Percentiles rank a stretch among this genome's conserved stretches.
Conservation (phyloP, 2,113 vertebrate genomes). For the Spilogale gracilis region DNA sequence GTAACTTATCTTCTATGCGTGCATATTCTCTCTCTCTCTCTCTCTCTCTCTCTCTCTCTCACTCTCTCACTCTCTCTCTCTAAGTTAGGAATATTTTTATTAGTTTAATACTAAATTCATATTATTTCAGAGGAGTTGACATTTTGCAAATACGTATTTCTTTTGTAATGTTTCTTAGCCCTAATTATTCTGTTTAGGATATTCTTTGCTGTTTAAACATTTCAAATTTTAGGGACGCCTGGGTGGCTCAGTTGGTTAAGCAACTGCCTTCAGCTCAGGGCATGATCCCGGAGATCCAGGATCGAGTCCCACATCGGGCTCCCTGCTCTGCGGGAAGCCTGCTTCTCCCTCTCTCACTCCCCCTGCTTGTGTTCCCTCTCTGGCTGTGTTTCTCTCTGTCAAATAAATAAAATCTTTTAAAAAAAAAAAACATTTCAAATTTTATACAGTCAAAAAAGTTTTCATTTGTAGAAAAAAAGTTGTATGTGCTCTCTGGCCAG, state of each 20-base stretch:
- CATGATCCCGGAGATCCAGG: too few relatives aligned
- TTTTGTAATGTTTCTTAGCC: background rate
- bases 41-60: background rate
- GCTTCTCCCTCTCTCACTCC: too few relatives aligned
- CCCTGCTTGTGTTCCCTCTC: too few relatives aligned
- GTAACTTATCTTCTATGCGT: background rate
- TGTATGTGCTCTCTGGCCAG: background rate
- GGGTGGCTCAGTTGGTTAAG: too few relatives aligned
- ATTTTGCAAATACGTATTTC: slow-evolving; percentile 11
- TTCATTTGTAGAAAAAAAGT: background rate
- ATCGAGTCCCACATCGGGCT: too few relatives aligned
- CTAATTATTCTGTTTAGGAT: background rate
- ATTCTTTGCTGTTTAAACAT: background rate
- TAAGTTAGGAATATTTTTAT: background rate
- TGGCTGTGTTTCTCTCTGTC: too few relatives aligned
- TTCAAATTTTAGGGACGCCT: background rate
- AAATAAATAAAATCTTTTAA: too few relatives aligned
- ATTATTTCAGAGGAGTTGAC: background rate
- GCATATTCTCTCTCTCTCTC: background rate
- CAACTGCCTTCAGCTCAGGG: too few relatives aligned
- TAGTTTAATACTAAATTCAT: background rate
- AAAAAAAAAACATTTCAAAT: slow-evolving; percentile 1
- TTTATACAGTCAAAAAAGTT: background rate
- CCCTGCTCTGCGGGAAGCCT: too few relatives aligned
- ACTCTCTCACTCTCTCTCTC: background rate